Base-by-base conservation (phyloP, 2,888 invertebrate species). In the Leptopterna dolabrata region DNA sequence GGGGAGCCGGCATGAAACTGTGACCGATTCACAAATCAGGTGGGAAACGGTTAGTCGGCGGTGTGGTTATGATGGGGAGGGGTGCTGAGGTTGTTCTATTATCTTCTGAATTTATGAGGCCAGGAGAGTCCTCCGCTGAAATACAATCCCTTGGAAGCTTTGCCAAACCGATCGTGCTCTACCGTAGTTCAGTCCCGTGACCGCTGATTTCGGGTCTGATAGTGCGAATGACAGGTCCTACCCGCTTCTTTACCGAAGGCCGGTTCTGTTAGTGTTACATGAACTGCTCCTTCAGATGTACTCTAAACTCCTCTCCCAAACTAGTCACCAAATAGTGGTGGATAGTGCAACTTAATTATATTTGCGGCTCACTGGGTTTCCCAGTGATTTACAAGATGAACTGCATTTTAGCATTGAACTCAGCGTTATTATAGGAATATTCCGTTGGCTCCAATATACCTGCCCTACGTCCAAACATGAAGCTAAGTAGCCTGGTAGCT, bases 11-110 rank as follows among this genome's bases (percentile, higher is more conserved):
- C 41, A 78, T 78, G 78, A 78, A 78, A 41, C 45, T 78, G 78
- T 78, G 78, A 16, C 41, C 78, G 45, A 78, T 78, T 78, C 78
- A 78, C 78, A 78, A 78, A 78, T 78, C 78, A 78, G 43, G 78
- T 45, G 43, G 71, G 45, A 78, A 45, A 45, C 24, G 73, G 73
- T 36, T 36, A 36, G 36, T 36, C 4, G 36, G 36, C 7, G n/a
- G n/a, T n/a, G n/a, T n/a, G n/a, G n/a, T n/a, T n/a, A n/a, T n/a
- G n/a, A n/a, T 73, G 30, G 78, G 41, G 63, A 63, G 63, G 45
- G 78, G 41, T 71, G 7, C 36, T 73, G 73, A 41, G 73, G n/a
- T 16, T n/a, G 36, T 29, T 29, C 78, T 78, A 78, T 78, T 78
- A 78, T 78, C 78, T 78, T 78, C 27, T 78, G 41, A 45, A 78